These are phyloP conservation scores for Bambusicola thoracicus DNA, from an alignment of 2,113 vertebrate genomes.

Conservation along the genomic window DNA sequence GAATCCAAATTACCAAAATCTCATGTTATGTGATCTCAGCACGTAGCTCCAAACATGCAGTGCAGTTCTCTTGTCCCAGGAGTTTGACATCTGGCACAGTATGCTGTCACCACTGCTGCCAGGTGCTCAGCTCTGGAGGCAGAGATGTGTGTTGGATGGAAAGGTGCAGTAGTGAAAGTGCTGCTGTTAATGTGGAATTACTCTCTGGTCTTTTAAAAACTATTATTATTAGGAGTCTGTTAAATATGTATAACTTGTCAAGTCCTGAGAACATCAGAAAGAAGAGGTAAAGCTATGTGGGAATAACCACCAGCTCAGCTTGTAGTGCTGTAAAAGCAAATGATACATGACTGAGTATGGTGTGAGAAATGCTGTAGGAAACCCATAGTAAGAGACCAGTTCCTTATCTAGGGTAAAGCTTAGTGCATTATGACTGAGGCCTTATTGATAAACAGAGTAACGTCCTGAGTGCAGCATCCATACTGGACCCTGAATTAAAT, in stretches of 20 bases:
- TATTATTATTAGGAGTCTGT: neutral
- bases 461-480: accelerated
- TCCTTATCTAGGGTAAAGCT: neutral
- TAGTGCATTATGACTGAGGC: neutral
- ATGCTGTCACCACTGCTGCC: accelerated
- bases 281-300: neutral
- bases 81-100: neutral
- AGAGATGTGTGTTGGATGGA: neutral
- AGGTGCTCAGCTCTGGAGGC: neutral
- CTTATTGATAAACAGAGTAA: neutral
- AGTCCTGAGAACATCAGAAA: neutral
- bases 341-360: neutral
- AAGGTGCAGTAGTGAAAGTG: neutral
- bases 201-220: neutral
- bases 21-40: neutral
- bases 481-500: neutral
- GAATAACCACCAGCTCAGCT: neutral
- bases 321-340: neutral
- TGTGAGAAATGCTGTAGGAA: neutral
- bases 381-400: neutral
- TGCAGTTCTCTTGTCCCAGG: neutral
- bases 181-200: neutral
- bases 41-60: no score
- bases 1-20: neutral
- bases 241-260: neutral